phyloP scores from a whole-genome alignment of 2,888 invertebrate species.

The Cotesia congregata region DNA sequence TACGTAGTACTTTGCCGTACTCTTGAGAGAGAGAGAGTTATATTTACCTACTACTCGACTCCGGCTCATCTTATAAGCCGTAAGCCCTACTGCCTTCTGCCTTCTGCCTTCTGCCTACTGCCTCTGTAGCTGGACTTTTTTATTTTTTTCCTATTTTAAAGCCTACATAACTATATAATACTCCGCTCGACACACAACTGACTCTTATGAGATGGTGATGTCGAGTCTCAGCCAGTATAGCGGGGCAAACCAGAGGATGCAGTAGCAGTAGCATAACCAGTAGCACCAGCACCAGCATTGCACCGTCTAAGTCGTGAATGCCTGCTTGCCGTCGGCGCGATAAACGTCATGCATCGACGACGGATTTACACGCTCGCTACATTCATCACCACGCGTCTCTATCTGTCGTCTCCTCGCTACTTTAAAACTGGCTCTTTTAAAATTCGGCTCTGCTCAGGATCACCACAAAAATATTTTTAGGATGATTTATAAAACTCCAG shows the following conservation, averaged over 20 bases:
- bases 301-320: slow-evolving; percentile 9
- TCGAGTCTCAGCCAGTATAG: background rate
- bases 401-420: slow-evolving; percentile 32
- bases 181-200: background rate
- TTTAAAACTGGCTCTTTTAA: background rate
- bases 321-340: slow-evolving; percentile 24
- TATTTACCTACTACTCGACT: slow-evolving; percentile 35
- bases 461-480: no score
- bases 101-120: background rate
- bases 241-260: background rate
- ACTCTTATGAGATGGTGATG: background rate
- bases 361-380: slow-evolving; percentile 37
- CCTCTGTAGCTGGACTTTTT: no score
- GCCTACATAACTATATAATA: background rate
- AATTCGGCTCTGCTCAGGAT: no score
- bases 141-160: background rate
- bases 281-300: slow-evolving; percentile 1
- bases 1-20: background rate
- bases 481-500: no score
- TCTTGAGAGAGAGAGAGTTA: slow-evolving; percentile 23
- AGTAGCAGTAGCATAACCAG: slow-evolving; percentile 10
- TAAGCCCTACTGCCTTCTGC: background rate
- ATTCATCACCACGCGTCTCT: slow-evolving; percentile 34
- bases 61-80: background rate
- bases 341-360: slow-evolving; percentile 39